Conservation (phyloP, 2,888 invertebrate genomes). For the Protophormia terraenovae region DNA sequence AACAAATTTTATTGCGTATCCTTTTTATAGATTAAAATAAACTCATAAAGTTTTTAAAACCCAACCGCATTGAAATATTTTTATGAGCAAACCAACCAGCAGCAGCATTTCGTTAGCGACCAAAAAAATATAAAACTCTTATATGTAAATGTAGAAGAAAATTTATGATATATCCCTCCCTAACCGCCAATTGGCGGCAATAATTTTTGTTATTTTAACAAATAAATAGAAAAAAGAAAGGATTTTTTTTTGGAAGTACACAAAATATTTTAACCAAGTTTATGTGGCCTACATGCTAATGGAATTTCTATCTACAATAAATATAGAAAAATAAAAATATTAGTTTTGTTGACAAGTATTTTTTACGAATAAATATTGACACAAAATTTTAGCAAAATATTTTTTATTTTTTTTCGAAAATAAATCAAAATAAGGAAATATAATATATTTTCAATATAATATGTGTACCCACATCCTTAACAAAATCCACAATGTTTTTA, state of each 20-base stretch:
- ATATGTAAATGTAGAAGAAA: not conserved
- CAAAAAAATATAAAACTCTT: not conserved
- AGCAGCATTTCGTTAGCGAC: not conserved
- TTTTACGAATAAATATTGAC: too few species aligned
- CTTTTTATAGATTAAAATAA: not conserved
- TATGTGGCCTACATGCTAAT: not conserved
- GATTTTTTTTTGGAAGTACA: not conserved
- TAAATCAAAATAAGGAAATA: too few species aligned
- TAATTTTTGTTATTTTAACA: constrained; percentile 5
- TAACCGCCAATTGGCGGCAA: not conserved
- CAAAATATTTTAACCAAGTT: not conserved
- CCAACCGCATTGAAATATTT: not conserved
- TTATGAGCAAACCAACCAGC: not conserved
- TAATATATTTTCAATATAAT: too few species aligned
- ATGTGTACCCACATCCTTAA: too few species aligned
- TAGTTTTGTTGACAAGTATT: too few species aligned
- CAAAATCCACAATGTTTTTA: too few species aligned
- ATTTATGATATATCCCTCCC: not conserved
- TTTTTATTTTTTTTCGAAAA: too few species aligned
- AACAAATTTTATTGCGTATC: not conserved
- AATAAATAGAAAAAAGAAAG: not conserved
- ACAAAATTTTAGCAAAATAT: too few species aligned
- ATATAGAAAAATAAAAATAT: too few species aligned
- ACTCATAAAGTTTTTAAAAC: not conserved
- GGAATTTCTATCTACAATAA: constrained; percentile 1